Conservation (phyloP, 2,888 invertebrate species). For the Cistogaster globosa region DNA sequence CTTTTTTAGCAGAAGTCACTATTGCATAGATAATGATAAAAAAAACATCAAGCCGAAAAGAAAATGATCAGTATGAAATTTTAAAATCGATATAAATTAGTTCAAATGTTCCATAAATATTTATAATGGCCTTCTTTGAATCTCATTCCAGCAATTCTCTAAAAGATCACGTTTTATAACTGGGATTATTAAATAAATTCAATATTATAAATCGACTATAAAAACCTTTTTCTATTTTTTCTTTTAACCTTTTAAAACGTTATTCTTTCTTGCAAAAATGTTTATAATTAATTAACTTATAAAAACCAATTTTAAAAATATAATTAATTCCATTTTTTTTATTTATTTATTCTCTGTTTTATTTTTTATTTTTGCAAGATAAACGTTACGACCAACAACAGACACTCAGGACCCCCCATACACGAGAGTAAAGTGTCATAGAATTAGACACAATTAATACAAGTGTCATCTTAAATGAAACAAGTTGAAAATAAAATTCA, state of each 20-base stretch:
- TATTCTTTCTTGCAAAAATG: background rate
- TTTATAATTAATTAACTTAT: constrained; percentile 52
- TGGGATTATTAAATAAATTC: no score
- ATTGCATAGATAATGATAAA: no score
- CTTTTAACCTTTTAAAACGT: background rate
- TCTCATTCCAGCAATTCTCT: no score
- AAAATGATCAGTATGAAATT: no score
- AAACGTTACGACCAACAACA: background rate
- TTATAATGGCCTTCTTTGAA: no score
- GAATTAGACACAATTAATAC: constrained; percentile 71
- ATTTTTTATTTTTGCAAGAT: background rate
- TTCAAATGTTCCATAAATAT: no score
- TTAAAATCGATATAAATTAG: no score
- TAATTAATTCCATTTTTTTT: constrained; percentile 46
- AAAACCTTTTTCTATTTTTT: background rate
- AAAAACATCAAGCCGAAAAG: no score
- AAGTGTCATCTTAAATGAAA: constrained; percentile 71
- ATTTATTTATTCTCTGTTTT: constrained; percentile 29
- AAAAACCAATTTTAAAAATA: constrained; percentile 59
- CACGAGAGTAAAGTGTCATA: constrained; percentile 35
- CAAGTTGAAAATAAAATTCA: constrained; percentile 59
- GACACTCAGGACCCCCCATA: background rate
- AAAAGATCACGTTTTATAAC: no score
- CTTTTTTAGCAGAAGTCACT: no score
- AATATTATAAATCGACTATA: no score